These are phyloP conservation scores for Siniperca undulata DNA, from an alignment of 2,797 vertebrate species.

Conservation along the genomic window DNA sequence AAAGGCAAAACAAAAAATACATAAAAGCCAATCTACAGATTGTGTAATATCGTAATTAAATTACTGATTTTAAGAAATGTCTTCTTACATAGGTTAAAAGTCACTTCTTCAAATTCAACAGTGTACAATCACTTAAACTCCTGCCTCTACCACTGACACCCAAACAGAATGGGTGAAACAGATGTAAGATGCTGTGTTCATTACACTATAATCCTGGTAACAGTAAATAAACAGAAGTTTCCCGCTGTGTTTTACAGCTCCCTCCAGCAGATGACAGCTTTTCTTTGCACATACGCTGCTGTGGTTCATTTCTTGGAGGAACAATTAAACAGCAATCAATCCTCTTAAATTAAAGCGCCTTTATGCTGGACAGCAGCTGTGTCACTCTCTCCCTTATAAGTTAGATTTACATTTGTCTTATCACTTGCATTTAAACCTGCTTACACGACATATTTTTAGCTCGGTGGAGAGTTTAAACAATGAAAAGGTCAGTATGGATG, in stretches of 20 bases:
- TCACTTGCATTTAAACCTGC: background rate
- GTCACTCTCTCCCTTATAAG: conserved; percentile 7
- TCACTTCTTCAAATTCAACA: background rate
- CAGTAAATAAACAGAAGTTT: conserved; percentile 66
- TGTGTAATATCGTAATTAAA: background rate
- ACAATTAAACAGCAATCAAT: conserved; percentile 73
- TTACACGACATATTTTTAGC: background rate
- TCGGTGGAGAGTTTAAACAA: background rate
- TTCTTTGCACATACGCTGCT: conserved; percentile 44
- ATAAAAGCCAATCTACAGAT: background rate
- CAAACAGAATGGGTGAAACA: conserved; percentile 31
- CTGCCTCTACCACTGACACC: background rate
- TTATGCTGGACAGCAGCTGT: conserved; percentile 52
- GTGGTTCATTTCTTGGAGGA: conserved; percentile 59
- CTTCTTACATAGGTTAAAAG: background rate
- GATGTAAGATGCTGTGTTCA: conserved; percentile 54
- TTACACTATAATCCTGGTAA: conserved; percentile 41
- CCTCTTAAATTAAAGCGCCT: conserved; percentile 51
- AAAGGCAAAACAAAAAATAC: background rate
- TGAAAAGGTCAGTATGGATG: conserved; percentile 16
- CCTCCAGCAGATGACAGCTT: conserved; percentile 56
- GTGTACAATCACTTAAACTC: conserved; percentile 19
- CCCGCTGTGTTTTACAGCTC: conserved; percentile 52
- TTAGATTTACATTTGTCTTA: conserved; percentile 55
- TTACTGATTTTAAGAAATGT: background rate